Evolutionary conservation across 2,888 invertebrate species (phyloP).

Genomic region (Corbicula japonica): DNA sequence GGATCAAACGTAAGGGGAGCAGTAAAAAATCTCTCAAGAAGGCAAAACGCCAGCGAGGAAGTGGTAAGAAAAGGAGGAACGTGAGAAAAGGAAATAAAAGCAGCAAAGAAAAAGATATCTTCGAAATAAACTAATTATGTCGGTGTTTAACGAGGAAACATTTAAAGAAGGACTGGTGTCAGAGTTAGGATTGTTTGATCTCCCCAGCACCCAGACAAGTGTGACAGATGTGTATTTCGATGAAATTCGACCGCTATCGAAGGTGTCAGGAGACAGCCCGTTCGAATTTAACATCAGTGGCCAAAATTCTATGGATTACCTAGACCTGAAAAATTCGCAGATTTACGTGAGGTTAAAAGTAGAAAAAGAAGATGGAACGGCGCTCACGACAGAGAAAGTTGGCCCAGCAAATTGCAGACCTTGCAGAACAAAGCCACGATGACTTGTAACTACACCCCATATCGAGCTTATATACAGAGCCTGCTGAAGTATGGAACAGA

Average conservation of each 20-base stretch:
- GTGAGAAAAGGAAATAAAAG: not conserved
- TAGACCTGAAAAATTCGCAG: too few relatives aligned
- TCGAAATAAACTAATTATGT: conserved; percentile 25
- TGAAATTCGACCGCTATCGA: conserved; percentile 1
- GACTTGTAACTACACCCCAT: conserved; percentile 56
- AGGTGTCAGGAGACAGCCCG: conserved; percentile 2
- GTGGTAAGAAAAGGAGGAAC: conserved; percentile 17
- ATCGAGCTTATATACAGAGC: conserved; percentile 45
- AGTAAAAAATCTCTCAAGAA: not conserved
- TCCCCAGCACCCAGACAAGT: conserved; percentile 31
- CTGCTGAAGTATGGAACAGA: too few relatives aligned
- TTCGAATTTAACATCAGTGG: too few relatives aligned
- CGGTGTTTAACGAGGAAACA: conserved; percentile 39
- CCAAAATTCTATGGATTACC: too few relatives aligned
- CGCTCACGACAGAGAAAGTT: conserved; percentile 30
- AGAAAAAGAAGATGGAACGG: not conserved
- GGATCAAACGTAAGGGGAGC: conserved; percentile 16
- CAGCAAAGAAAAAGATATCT: conserved; percentile 11
- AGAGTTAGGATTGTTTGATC: conserved; percentile 27
- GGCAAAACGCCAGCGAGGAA: not conserved
- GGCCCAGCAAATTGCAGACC: conserved; percentile 46
- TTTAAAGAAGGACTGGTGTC: too few relatives aligned
- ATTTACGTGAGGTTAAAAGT: too few relatives aligned
- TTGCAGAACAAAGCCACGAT: conserved; percentile 44
- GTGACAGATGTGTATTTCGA: conserved; percentile 31